These are phyloP conservation scores for Naja naja DNA, from an alignment of 2,113 vertebrate genomes.

Conservation along the genomic window DNA sequence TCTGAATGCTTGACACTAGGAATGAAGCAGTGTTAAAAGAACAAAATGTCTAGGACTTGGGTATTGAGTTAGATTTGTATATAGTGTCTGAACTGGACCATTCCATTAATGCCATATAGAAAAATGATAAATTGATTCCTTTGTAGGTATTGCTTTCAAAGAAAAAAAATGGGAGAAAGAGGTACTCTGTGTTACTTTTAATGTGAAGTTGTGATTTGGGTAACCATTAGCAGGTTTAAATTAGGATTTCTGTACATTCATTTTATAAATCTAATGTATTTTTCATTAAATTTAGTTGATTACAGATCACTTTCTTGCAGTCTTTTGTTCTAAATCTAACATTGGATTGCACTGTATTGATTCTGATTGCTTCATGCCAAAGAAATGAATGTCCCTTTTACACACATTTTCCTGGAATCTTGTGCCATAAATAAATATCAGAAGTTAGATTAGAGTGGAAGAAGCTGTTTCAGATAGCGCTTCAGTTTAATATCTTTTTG, in stretches of 20 bases:
- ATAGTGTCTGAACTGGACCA: neutral
- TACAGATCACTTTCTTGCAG: neutral
- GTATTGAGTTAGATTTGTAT: neutral
- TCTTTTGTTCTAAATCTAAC: neutral
- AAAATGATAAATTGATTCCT: neutral
- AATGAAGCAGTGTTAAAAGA: neutral
- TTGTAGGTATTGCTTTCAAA: neutral
- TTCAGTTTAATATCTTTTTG: neutral
- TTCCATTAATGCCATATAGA: neutral
- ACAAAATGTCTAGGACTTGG: neutral
- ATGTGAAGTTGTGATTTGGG: neutral
- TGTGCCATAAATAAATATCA: neutral
- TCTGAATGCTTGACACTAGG: neutral
- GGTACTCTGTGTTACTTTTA: neutral
- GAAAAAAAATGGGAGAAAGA: neutral
- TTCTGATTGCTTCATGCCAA: neutral
- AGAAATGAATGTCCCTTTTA: neutral
- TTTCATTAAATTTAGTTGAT: neutral
- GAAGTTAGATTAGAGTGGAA: neutral
- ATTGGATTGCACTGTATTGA: neutral
- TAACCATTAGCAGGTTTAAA: neutral
- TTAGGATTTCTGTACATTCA: neutral
- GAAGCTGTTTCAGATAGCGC: neutral
- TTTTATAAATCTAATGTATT: neutral
- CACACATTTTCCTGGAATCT: neutral